Evolutionary conservation across 2,113 vertebrate species (phyloP).

Genomic region (Pheucticus melanocephalus): DNA sequence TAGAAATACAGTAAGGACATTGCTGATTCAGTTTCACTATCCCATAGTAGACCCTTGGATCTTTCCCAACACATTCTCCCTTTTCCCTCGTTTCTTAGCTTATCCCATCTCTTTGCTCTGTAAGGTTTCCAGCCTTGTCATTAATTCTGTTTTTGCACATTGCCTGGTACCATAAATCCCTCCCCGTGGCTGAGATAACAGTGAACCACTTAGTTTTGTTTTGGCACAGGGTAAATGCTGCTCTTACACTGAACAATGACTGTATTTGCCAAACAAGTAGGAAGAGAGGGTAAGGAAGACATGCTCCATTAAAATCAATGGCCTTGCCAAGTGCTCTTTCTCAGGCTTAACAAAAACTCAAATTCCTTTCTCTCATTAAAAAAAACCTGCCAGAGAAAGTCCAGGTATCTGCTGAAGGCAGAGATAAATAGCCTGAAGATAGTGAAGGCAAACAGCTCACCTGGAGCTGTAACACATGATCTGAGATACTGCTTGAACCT

Average conservation of each 20-base stretch:
- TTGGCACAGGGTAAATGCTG: not conserved
- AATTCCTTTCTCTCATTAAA: not conserved
- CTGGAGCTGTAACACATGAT: not conserved
- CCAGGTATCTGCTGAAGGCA: not conserved
- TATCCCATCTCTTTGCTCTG: not conserved
- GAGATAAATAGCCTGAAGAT: not conserved
- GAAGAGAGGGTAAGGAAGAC: not conserved
- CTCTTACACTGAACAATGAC: not conserved
- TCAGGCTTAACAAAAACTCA: not conserved
- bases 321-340: not conserved
- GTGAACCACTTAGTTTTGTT: not conserved
- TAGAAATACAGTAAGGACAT: not conserved
- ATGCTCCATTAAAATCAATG: not conserved
- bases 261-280: not conserved
- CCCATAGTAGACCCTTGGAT: not conserved
- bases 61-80: not conserved
- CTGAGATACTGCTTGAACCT: not conserved
- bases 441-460: not conserved
- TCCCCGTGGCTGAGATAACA: not conserved
- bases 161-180: not conserved
- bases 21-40: not conserved
- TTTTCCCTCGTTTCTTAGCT: not conserved
- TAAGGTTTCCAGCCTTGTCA: not conserved
- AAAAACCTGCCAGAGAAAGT: not conserved
- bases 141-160: not conserved